These are phyloP conservation scores for Stigmatopora argus DNA, from an alignment of 2,113 vertebrate genomes.

Conservation along the genomic window DNA sequence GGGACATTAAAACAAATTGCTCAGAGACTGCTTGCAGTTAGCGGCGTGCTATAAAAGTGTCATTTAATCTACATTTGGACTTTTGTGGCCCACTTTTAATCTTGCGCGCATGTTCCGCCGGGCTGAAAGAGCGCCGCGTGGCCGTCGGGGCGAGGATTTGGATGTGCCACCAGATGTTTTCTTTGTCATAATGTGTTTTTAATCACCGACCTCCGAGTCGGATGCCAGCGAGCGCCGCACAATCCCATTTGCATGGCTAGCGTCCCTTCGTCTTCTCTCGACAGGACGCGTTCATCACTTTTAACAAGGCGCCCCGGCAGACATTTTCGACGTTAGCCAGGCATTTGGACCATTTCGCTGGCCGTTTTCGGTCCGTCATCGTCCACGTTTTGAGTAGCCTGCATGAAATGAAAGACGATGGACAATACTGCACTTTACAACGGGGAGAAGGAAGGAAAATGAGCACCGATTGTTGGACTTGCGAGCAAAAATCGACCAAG, in stretches of 20 bases:
- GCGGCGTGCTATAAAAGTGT: conserved; percentile 22
- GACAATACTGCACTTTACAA: background rate
- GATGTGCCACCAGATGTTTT: conserved; percentile 70
- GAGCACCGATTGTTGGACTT: too few species aligned
- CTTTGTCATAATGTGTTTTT: conserved; percentile 74
- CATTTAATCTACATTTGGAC: conserved; percentile 24
- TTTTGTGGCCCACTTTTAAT: conserved; percentile 41
- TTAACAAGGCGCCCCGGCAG: conserved; percentile 45
- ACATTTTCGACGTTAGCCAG: background rate
- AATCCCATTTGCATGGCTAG: conserved; percentile 54
- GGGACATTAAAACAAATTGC: conserved; percentile 27
- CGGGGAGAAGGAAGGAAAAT: too few species aligned
- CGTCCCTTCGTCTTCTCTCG: conserved; percentile 46
- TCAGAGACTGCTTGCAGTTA: conserved; percentile 25
- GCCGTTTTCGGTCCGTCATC: background rate
- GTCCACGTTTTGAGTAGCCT: background rate
- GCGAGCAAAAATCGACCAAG: too few species aligned
- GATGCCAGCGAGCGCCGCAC: conserved; percentile 58
- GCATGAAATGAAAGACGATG: background rate
- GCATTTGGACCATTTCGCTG: background rate
- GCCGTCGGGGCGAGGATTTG: conserved; percentile 36
- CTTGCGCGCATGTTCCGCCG: conserved; percentile 31
- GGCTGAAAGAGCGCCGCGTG: conserved; percentile 33
- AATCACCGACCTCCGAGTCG: conserved; percentile 67
- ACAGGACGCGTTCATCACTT: conserved; percentile 60